Conservation (phyloP, 2,888 invertebrate species). For the Toxonevra muliebris region DNA sequence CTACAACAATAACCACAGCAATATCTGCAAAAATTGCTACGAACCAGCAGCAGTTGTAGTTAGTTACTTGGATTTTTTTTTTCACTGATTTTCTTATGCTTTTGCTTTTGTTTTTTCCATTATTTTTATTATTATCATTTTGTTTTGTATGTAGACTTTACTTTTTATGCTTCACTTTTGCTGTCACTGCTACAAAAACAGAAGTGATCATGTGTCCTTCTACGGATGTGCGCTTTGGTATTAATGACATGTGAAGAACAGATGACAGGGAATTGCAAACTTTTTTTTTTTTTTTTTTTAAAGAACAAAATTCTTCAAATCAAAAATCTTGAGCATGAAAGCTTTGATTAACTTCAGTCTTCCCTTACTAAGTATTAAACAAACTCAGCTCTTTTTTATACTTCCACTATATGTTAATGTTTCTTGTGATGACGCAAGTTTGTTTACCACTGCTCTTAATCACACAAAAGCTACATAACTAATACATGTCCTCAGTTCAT, state of each 20-base stretch:
- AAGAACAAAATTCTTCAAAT: not conserved
- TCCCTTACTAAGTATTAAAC: not conserved
- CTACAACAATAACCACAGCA: conserved; percentile 14
- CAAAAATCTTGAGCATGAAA: conserved; percentile 1
- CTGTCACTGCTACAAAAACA: conserved; percentile 33
- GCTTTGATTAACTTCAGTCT: conserved; percentile 1
- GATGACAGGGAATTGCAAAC: conserved; percentile 35
- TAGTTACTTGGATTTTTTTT: conserved; percentile 15
- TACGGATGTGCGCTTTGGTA: conserved; percentile 57
- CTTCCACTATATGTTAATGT: not conserved
- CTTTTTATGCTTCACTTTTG: not conserved
- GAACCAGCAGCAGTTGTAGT: conserved; percentile 18
- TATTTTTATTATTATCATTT: conserved; percentile 28
- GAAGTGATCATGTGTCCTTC: conserved; percentile 61
- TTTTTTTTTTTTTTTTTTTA: conserved; percentile 16
- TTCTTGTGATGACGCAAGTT: conserved; percentile 22
- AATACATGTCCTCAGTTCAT: conserved; percentile 43
- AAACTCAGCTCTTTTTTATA: not conserved
- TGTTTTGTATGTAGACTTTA: conserved; percentile 26
- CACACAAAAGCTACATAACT: conserved; percentile 26
- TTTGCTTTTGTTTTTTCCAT: conserved; percentile 18
- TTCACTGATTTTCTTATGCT: conserved; percentile 15
- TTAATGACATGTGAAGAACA: conserved; percentile 46
- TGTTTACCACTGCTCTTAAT: conserved; percentile 38
- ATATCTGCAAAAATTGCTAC: conserved; percentile 32